Evolutionary conservation across 92 coral and sea anemone genomes (phyloP), one percentile per base, ranked within the genome.

Genomic region (Palythoa caribaeorum): DNA sequence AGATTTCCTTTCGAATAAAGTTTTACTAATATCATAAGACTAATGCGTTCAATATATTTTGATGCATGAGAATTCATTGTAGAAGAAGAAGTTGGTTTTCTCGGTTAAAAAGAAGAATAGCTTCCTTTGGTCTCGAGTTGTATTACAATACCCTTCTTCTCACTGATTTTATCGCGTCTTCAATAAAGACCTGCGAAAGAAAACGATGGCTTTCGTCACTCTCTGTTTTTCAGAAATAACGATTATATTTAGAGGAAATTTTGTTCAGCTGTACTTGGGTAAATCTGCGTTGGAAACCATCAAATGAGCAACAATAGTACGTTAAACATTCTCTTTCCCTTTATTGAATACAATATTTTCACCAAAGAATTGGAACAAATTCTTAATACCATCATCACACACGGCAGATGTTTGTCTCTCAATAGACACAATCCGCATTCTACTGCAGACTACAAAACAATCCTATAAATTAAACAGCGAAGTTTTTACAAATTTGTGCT

Each of bases 241-340:
- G 47, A 48, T 86, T 76, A 59, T 76, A 74, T 86, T 86, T 76
- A 86, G 38, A 84, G 72, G 88, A 77, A 84, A 5, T 15, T 60
- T 44, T 8, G 50, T 44, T 44, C 28, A 28, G 68, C 60, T 20
- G 73, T 63, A 16, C 83, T 89, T 77, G 73, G 86, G 76, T 83
- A 83, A 78, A 44, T 44, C 50, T 44, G 50, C 50, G 50, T 44
- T 44, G 50, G 50, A 89, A 94, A 91, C 91, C 94, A 88, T 90
- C 73, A 94, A 94, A 93, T 92, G 94, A 94, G 93, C 98, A 94
- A 91, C 94, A 89, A 90, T 81, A 83, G 87, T 89, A 86, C 84
- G 75, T 78, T 84, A 84, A 89, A 77, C 79, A 77, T 51, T 65
- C 63, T 28, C 86, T 86, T 90, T 88, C 93, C 89, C 93, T 93